Conservation (phyloP, 2,113 vertebrate genomes). For the Indicator indicator region DNA sequence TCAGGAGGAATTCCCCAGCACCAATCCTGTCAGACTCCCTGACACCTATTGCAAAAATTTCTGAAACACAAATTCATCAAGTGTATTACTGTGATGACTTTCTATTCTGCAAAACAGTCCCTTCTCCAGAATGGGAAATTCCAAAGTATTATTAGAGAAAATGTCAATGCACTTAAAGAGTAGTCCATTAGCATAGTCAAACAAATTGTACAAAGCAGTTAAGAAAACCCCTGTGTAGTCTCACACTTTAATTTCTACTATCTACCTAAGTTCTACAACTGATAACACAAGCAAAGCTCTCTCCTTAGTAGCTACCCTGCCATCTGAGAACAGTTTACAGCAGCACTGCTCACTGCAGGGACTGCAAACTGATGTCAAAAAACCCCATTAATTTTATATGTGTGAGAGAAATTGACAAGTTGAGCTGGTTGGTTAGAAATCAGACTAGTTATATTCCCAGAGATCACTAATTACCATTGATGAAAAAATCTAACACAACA, state of each 20-base stretch:
- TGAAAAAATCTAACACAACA: background rate
- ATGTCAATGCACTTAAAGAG: background rate
- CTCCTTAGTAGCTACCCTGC: background rate
- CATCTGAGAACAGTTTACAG: background rate
- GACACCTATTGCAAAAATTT: background rate
- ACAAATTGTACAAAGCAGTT: background rate
- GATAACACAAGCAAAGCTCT: background rate
- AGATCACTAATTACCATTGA: background rate
- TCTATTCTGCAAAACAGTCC: background rate
- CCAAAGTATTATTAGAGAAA: background rate
- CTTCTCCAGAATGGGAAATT: background rate
- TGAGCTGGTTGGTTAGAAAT: background rate
- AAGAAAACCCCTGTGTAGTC: background rate
- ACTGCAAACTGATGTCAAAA: background rate
- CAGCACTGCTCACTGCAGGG: background rate
- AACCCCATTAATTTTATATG: background rate
- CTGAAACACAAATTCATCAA: background rate
- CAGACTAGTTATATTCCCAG: background rate
- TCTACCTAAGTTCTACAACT: background rate
- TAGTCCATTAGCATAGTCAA: background rate
- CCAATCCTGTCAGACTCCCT: background rate
- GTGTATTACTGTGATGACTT: background rate
- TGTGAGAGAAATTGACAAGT: background rate
- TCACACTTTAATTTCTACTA: background rate
- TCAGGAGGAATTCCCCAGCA: background rate